phyloP scores from a whole-genome alignment of 2,888 invertebrate genomes.

The Clistopyga incitator region DNA sequence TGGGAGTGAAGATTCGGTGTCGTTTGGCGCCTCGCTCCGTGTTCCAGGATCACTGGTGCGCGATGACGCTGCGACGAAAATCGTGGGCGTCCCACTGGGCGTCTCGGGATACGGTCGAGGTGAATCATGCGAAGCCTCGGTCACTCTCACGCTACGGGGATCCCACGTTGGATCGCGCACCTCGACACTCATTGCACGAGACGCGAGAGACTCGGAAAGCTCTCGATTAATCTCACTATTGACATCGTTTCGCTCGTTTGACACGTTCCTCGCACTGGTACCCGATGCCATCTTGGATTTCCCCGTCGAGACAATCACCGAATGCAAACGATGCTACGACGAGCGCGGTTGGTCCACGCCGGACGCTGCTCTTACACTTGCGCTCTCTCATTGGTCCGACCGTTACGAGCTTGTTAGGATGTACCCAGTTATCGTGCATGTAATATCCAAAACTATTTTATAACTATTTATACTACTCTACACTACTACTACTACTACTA shows the following conservation, averaged over 20 bases:
- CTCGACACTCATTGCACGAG: conserved; percentile 62
- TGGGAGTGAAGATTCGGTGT: conserved; percentile 60
- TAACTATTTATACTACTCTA: conserved; percentile 38
- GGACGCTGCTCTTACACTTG: conserved; percentile 65
- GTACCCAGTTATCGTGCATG: conserved; percentile 71
- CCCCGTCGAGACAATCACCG: conserved; percentile 65
- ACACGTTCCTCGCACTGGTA: conserved; percentile 82
- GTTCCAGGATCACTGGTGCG: conserved; percentile 62
- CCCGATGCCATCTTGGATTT: conserved; percentile 85
- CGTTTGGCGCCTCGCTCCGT: conserved; percentile 67
- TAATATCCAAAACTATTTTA: conserved; percentile 69
- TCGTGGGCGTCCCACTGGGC: conserved; percentile 79
- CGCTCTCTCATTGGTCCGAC: conserved; percentile 57
- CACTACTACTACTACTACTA: background rate
- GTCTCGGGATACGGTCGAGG: conserved; percentile 52
- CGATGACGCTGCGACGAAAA: conserved; percentile 78
- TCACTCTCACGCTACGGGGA: conserved; percentile 30
- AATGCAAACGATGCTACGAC: conserved; percentile 72
- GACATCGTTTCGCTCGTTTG: conserved; percentile 83
- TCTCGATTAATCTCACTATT: conserved; percentile 75
- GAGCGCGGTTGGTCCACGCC: conserved; percentile 71
- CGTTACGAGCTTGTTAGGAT: conserved; percentile 59
- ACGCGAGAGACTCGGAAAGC: conserved; percentile 59
- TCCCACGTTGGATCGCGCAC: conserved; percentile 63
- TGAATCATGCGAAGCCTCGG: conserved; percentile 43